Evolutionary conservation across 2,888 invertebrate species (phyloP), one percentile per base, ranked within the genome.

Genomic region (Autographa pulchrina): DNA sequence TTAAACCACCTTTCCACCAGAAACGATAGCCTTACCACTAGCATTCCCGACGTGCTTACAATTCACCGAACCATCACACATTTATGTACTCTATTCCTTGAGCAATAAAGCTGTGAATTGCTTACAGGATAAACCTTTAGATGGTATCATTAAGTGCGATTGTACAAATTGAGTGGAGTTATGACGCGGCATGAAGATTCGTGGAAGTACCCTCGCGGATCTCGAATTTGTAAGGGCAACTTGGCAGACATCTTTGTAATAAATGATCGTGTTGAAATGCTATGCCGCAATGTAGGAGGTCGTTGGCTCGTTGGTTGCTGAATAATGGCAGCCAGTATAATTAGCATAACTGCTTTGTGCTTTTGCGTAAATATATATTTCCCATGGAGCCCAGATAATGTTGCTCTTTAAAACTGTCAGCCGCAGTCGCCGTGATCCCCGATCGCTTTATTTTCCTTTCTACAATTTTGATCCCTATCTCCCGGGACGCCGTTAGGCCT

Each of bases 151-250:
- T 88, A 88, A 85, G 82, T 78, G 75, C 83, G 79, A 84, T 86
- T 84, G 83, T 86, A 86, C 85, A 86, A 88, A 88, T 87, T 88
- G 87, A 87, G 86, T 83, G 81, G 80, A 86, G 87, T 88, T 87
- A 89, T 87, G 87, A 88, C 85, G 84, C 65, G 73, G 86, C 87
- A 83, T 71, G 75, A 78, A 83, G 83, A 75, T 82, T 78, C 84
- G 75, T 78, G 68, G 78, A 77, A 79, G 60, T 79, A 43, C 72
- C 74, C 81, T 70, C 58, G 66, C 60, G 70, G 70, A 83, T 81
- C 81, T 81, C 74, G 77, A 84, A 83, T 85, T 84, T 83, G 83
- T 80, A 70, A 85, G 81, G 81, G 80, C 70, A 77, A 80, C 69
- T 76, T 75, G 76, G 72, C 65, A 80, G 83, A 84, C 86, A 85